Evolutionary conservation across 2,113 vertebrate genomes (phyloP), one percentile per base, ranked within the genome.

Genomic region (Pungitius pungitius): DNA sequence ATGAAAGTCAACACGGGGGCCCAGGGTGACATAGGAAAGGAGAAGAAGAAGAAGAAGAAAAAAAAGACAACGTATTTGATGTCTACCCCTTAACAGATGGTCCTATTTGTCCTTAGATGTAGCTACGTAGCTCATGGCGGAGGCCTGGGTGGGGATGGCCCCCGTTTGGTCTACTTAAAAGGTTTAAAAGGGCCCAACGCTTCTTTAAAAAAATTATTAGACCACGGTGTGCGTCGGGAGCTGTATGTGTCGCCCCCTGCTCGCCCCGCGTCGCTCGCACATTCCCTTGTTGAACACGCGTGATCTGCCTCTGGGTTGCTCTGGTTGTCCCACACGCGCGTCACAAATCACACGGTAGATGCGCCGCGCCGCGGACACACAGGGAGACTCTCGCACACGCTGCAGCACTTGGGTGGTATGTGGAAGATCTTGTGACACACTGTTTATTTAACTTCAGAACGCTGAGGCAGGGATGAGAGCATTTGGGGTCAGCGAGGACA

Each of bases 81-180:
- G 89, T 92, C 81, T 88, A 45, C 88, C 85, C 85, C 63, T 86
- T 91, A 93, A 93, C 92, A 92, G 83, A 91, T 89, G 90, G 75
- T 71, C 87, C 90, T 90, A 85, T 93, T 94, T 93, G 91, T 93
- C 91, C 86, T 90, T 78, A 82, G 78, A 82, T 79, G 86, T 82
- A 22, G 49, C 49, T 27, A 69, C 80, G 82, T 74, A 83, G 86
- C 88, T 83, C 82, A 75, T 85, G 62, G 80, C 51, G 59, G 58
- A 84, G 73, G 86, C 75, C 82, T 85, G 89, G 90, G 89, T 67
- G 90, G 85, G 84, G 88, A 91, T 86, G 87, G 88, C 85, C 89
- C n/a, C 83, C 68, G 86, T 88, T 92, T 88, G 88, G 87, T 91
- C 93, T 91, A 90, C 92, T 93, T 93, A 92, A 92, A 92, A 88